Base-by-base conservation (phyloP, 2,113 vertebrate species). In the Toxostoma redivivum region DNA sequence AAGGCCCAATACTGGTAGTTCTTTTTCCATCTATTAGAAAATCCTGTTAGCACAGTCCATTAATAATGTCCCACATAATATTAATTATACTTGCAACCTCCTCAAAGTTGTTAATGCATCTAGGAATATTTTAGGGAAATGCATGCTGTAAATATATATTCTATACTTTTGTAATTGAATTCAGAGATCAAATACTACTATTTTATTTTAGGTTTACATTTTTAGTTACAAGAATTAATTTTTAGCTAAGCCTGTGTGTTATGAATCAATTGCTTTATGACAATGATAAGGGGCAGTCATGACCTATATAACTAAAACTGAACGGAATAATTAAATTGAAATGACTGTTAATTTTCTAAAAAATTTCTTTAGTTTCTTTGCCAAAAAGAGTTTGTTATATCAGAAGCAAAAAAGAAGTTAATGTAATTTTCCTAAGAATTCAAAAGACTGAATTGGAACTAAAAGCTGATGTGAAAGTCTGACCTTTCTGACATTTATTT, bases 371-470 rank as follows among this genome's bases (percentile, higher is more conserved):
- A 31, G 48, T 91, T 90, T 82, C 53, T 74, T 93, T 90, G 28
- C 28, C 57, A 92, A 92, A 40, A 90, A 71, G 47, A 87, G 31
- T 58, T 88, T 62, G 51, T 73, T 78, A 90, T 37, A 87, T 83
- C 47, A 91, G 71, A 84, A 91, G 62, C 28, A 73, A 86, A 91
- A 91, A 89, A 58, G 3, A 60, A 86, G 69, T 90, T 72, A 88
- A 90, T 58, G 64, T n/a, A 90, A 95, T 94, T 91, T 96, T 84
- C 23, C 38, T 69, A 76, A 69, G 61, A 85, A 95, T 66, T 89
- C 44, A 51, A 82, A 95, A 93, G 66, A 66, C 50, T 88, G 44
- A 93, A 91, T 83, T 79, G 57, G 50, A 86, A 81, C 23, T 86
- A 83, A 93, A 83, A 73, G 30, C 22, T 66, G 56, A 91, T 73